Evolutionary conservation across 1,140 invertebrate genomes (phyloP).

Genomic region (Pogonomyrmex californicus): DNA sequence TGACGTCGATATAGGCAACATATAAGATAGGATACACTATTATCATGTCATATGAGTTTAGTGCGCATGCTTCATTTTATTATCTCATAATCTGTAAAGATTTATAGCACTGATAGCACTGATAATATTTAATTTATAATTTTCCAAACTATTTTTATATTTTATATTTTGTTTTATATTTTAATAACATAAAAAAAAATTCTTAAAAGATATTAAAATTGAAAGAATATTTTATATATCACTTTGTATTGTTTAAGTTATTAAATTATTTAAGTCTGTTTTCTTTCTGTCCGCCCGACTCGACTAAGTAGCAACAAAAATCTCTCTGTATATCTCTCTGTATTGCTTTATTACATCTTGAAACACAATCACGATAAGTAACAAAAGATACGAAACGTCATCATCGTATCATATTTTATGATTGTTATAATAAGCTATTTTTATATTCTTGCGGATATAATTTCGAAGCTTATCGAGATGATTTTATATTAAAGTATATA

Average conservation of each 20-base stretch:
- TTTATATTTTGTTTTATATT: neutral
- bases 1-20: constrained; percentile 37
- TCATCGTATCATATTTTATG: neutral
- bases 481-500: neutral
- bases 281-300: neutral
- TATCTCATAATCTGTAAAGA: neutral
- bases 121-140: too few species aligned
- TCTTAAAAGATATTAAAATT: neutral
- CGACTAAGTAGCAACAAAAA: neutral
- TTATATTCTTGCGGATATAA: neutral
- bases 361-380: neutral
- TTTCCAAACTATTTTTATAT: neutral
- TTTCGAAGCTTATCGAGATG: neutral
- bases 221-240: neutral
- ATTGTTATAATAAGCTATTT: neutral
- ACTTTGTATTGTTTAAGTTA: neutral
- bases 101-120: neutral
- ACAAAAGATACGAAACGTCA: neutral
- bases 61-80: neutral
- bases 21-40: neutral
- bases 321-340: neutral
- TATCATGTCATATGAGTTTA: neutral
- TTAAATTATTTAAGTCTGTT: too few species aligned
- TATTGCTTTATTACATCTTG: neutral
- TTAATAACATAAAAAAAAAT: neutral